These are phyloP conservation scores for Drosophila anomalata DNA, from an alignment of 2,888 invertebrate species.

Conservation along the genomic window DNA sequence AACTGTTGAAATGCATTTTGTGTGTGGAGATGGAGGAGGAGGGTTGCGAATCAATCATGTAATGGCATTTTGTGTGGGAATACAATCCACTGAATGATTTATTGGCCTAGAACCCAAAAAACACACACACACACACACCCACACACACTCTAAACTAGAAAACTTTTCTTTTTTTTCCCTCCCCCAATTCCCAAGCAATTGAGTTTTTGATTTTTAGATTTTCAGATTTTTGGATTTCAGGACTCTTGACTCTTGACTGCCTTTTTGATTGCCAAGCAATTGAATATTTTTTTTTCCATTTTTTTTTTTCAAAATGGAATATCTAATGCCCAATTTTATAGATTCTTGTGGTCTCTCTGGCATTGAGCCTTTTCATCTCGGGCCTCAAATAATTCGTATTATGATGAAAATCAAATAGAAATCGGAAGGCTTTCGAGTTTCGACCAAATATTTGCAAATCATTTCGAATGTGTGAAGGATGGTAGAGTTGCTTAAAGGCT, in stretches of 20 bases:
- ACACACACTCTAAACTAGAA: not conserved
- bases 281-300: conserved; percentile 18
- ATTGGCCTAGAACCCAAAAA: conserved; percentile 17
- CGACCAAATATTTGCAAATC: not conserved
- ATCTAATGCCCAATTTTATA: conserved; percentile 12
- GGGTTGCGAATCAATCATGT: conserved; percentile 51
- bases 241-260: conserved; percentile 1
- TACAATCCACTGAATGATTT: conserved; percentile 43
- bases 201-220: conserved; percentile 22
- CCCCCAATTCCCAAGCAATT: conserved; percentile 10
- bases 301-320: not conserved
- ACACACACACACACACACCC: conserved; percentile 10
- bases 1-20: not conserved
- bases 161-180: too few relatives aligned
- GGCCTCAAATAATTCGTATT: not conserved
- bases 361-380: not conserved
- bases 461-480: not conserved
- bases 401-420: not conserved
- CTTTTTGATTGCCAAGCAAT: conserved; percentile 27
- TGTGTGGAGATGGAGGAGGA: too few relatives aligned
- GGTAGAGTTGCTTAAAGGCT: too few relatives aligned
- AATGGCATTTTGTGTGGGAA: conserved; percentile 34
- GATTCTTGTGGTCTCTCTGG: not conserved
- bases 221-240: conserved; percentile 14
- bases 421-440: not conserved